A percentile compares a stretch with the other conserved stretches of the same genome.
Evolutionary conservation across 2,113 vertebrate genomes (phyloP).

Genomic region (Turnix velox): DNA sequence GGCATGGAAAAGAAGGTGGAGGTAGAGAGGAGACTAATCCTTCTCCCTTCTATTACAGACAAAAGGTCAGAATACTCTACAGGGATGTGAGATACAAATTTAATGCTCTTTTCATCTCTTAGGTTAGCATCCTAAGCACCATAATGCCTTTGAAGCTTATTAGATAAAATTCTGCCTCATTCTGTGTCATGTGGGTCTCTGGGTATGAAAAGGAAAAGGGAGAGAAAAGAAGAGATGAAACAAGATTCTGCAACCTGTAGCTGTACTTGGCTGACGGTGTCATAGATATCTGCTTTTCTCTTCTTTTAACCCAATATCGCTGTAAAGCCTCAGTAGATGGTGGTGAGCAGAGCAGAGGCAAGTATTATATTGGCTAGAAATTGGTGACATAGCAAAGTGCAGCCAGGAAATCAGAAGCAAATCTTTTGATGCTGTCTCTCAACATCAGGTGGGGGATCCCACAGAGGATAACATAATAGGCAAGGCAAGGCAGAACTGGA

Average conservation of each 20-base stretch:
- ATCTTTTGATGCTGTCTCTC: not conserved
- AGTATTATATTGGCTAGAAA: not conserved
- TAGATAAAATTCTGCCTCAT: not conserved
- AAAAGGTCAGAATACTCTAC: not conserved
- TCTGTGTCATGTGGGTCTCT: not conserved
- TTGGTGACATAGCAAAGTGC: not conserved
- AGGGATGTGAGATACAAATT: not conserved
- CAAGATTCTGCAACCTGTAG: not conserved
- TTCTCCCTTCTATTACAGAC: not conserved
- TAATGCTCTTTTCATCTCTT: not conserved
- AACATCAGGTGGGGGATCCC: not conserved
- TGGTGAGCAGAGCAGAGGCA: not conserved
- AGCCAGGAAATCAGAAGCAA: not conserved
- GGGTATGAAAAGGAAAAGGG: not conserved
- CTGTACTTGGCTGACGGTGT: not conserved
- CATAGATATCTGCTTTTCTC: not conserved
- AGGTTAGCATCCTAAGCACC: not conserved
- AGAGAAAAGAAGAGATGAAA: not conserved
- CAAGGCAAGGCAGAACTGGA: not conserved
- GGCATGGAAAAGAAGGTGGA: not conserved
- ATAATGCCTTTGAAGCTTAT: not conserved
- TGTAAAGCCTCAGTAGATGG: not conserved
- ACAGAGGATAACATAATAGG: fast-evolving
- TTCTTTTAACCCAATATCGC: not conserved
- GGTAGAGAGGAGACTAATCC: not conserved